Percentiles rank a stretch among this genome's conserved stretches.
Evolutionary conservation across 2,113 vertebrate species (phyloP).

Genomic region (Brachionichthys hirsutus): DNA sequence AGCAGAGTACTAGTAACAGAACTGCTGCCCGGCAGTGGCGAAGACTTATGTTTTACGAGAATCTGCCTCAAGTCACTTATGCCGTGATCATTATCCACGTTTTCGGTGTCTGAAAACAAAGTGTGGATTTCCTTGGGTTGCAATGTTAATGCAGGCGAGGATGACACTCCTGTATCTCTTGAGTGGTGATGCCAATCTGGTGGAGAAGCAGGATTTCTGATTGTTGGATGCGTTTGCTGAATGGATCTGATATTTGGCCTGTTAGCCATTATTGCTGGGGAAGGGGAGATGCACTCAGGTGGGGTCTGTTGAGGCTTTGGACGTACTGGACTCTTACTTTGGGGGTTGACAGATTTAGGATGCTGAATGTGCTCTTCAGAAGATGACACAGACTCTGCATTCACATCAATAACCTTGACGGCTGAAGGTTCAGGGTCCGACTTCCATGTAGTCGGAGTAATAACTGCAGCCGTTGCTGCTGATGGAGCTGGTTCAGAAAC

Average conservation of each 20-base stretch:
- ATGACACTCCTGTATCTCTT: slow-evolving; percentile 79
- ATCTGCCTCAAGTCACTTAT: slow-evolving; percentile 93
- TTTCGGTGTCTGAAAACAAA: slow-evolving; percentile 84
- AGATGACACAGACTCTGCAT: slow-evolving; percentile 47
- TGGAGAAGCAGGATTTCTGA: slow-evolving; percentile 74
- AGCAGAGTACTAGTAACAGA: slow-evolving; percentile 74
- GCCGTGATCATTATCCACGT: slow-evolving; percentile 79
- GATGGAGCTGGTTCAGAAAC: slow-evolving; percentile 49
- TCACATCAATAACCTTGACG: slow-evolving; percentile 42
- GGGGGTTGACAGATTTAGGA: slow-evolving; percentile 59
- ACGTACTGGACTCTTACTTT: slow-evolving; percentile 61
- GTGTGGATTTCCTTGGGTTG: slow-evolving; percentile 60
- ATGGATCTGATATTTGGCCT: slow-evolving; percentile 76
- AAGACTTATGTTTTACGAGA: slow-evolving; percentile 90
- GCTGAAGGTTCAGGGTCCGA: slow-evolving; percentile 46
- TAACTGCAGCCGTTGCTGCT: slow-evolving; percentile 59
- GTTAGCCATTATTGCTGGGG: slow-evolving; percentile 60
- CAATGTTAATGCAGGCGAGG: slow-evolving; percentile 74
- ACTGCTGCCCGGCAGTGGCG: slow-evolving; percentile 68
- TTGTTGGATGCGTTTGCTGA: slow-evolving; percentile 18
- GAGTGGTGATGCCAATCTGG: slow-evolving; percentile 84
- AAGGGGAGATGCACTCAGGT: slow-evolving; percentile 61
- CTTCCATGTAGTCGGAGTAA: slow-evolving; percentile 73
- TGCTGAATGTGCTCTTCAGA: slow-evolving; percentile 63
- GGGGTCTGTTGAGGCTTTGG: slow-evolving; percentile 61